Evolutionary conservation across 2,113 vertebrate species (phyloP), one percentile per base, ranked within the genome.

Genomic region (Oreochromis aureus): DNA sequence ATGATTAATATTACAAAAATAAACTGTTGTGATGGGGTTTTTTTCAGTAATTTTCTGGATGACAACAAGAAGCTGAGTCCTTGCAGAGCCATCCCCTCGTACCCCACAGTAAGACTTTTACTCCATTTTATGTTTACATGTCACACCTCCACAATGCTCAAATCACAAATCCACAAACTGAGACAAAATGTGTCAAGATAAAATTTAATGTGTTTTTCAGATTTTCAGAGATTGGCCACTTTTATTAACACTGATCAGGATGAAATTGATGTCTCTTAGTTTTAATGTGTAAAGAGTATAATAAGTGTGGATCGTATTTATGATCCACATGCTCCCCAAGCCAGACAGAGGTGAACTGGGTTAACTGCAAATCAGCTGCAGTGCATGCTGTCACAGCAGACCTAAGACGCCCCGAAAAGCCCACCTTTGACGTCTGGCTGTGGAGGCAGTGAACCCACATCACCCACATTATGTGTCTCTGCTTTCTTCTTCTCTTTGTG

Each of bases 41-140:
- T 46, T 63, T 88, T 61, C 46, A 97, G 97, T 79, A 97, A 95
- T 85, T 97, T 97, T 88, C 87, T 97, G 92, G 97, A 98, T 12
- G 97, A 97, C 86, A 94, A 90, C 56, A 98, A 97, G 95, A 98
- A 97, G 94, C 83, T 95, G 22, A 97, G 95, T 6, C 97, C 97
- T 22, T 93, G 93, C 2, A 93, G 97, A 7, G 98, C 98, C 51
- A 96, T 98, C 0, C 97, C 97, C 19, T 94, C 97, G 10, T 98
- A 98, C 59, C 97, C 98, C 73, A 99, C 98, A 97, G 98, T 99
- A 92, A 93, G 92, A 6, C 5, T 16, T 24, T 7, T 39, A 55
- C 16, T 80, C 16, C 32, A 19, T 53, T 10, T 3, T 44, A 6
- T 81, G 7, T 5, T 0, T 18, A 55, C 16, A 4, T 11, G 4